Conservation (phyloP, 2,797 vertebrate species). For the Helicolenus hilgendorfi region DNA sequence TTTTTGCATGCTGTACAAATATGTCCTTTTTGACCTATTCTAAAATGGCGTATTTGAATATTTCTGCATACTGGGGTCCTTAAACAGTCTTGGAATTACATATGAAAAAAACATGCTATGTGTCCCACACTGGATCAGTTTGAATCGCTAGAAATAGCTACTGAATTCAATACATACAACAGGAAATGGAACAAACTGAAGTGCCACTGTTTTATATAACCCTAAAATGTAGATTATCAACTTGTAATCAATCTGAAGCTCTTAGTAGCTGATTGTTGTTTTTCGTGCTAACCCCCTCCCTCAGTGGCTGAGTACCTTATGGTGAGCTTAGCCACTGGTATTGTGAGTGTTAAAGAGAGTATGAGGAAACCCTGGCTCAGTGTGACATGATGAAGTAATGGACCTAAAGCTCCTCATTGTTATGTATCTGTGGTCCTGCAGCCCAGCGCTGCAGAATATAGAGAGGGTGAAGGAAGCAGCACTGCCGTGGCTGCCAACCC, state of each 20-base stretch:
- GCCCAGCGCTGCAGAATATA: conserved; percentile 51
- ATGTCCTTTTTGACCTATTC: too few species aligned
- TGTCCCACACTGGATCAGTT: background rate
- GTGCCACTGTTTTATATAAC: background rate
- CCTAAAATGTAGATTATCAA: conserved; percentile 4
- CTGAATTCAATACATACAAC: background rate
- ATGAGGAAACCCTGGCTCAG: conserved; percentile 69
- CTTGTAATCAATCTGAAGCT: conserved; percentile 3
- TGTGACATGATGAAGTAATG: conserved; percentile 75
- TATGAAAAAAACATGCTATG: background rate
- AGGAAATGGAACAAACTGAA: background rate
- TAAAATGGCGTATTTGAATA: too few species aligned
- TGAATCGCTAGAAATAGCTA: background rate
- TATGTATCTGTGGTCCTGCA: conserved; percentile 71
- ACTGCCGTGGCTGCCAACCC: conserved; percentile 47
- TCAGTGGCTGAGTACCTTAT: conserved; percentile 39
- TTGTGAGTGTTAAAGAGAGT: conserved; percentile 49
- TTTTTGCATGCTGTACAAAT: too few species aligned
- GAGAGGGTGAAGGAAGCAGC: conserved; percentile 27
- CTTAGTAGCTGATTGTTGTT: background rate
- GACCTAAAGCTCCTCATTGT: conserved; percentile 79
- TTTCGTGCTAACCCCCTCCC: background rate
- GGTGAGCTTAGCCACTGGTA: conserved; percentile 37
- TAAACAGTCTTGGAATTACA: background rate
- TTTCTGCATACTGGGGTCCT: too few species aligned